Evolutionary conservation across 2,797 vertebrate species (phyloP), one percentile per base, ranked within the genome.

Genomic region (Margarornis squamiger): DNA sequence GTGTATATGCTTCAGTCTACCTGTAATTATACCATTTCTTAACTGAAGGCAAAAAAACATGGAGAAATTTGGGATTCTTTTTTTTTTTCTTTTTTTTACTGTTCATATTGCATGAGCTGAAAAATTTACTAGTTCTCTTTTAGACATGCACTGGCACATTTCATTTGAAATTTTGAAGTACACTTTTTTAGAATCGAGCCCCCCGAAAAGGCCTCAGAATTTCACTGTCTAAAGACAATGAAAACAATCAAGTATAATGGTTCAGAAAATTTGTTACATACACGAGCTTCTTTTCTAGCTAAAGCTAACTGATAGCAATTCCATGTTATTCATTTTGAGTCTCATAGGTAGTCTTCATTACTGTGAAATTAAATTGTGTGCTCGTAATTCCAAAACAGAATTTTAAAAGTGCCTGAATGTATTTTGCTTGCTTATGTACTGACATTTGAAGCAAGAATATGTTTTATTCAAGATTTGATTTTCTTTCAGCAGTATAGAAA

Each of bases 271-370:
- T 54, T 77, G 45, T 81, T 79, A 41, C 21, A 39, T 45, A 52
- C 6, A 7, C 61, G 26, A 65, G 68, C 93, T 94, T 93, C 75
- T 93, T 91, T 96, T 96, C 86, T 91, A n/a, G 92, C 45, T 87
- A 92, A 92, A 41, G 14, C 88, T 78, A 76, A 36, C 80, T 94
- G 85, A 71, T 92, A 66, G 54, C 51, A 91, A 62, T 97, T 97
- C 70, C n/a, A 59, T 80, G 81, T 96, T 88, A 88, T 94, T 93
- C 76, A 87, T 78, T 86, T 88, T 0, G 3, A 90, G 43, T 86
- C 88, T 96, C 57, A 48, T 76, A 92, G 65, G 68, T 87, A 88
- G 46, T 83, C 86, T 94, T 97, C 96, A 96, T 97, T 97, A 94
- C 88, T 93, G 76, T 96, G 94, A 88, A 94, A 95, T 92, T 92